Base-by-base conservation (phyloP, 2,113 vertebrate genomes). In the Mirounga angustirostris region DNA sequence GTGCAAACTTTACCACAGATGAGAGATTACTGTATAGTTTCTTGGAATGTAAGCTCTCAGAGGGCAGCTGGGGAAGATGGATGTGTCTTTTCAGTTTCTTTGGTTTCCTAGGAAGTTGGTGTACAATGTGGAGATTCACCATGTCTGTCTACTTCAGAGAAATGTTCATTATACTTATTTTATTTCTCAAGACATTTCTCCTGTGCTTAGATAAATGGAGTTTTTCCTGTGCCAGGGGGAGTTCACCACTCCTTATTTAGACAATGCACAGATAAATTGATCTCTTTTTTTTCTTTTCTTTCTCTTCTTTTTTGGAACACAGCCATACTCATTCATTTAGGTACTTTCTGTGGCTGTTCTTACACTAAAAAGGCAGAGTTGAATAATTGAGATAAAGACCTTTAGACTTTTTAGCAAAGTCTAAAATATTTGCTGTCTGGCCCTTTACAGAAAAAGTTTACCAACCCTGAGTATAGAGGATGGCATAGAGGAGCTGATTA, bases 1-100 rank as follows among this genome's bases (percentile, higher is more conserved):
- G 22, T 92, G 80, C 80, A 96, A 80, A 94, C 30, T 36, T 94
- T 81, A 91, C n/a, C 40, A 54, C 69, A 82, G 78, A n/a, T 91
- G 58, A 96, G 58, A 84, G 67, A 81, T 94, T 52, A 59, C 13
- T 58, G 43, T 54, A 65, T 63, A 61, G 63, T 69, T 83, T 95
- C 71, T 89, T 97, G 30, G 46, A 91, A 93, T 86, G 28, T 4
- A 9, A 82, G 26, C 36, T 93, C n/a, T 78, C 12, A 61, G 52
- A 89, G 24, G 33, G 22, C 40, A 71, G 19, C 54, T 74, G 56
- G n/a, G 26, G 40, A 91, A 96, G 22, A 96, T 50, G 15, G 59
- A 63, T 76, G 3, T 30, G 7, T 46, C 22, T 11, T 46, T 26
- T 69, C 3, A n/a, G 26, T 71, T 63, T 46, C 33, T 82, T 33